Evolutionary conservation across 2,797 vertebrate genomes (phyloP).

Genomic region (Leptodactylus fallax): DNA sequence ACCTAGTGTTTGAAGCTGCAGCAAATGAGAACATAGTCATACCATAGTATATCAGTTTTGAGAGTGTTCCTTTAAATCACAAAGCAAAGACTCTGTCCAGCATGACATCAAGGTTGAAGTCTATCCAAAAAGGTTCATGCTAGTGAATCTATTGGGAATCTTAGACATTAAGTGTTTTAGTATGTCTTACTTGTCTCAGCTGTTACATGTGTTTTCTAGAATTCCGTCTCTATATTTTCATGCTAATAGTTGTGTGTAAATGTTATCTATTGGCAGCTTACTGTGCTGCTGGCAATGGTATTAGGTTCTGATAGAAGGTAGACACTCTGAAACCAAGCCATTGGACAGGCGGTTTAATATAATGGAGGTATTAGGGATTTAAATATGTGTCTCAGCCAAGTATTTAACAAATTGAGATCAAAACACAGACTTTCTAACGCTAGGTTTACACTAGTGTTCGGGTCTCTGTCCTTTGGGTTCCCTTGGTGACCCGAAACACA

Average conservation of each 20-base stretch:
- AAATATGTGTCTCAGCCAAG: constrained; percentile 27
- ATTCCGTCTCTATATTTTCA: neutral
- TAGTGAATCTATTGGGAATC: neutral
- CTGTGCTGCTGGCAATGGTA: neutral
- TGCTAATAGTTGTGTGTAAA: constrained; percentile 1
- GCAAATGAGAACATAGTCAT: no score
- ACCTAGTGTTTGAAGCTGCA: no score
- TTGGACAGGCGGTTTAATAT: neutral
- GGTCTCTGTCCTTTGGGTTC: no score
- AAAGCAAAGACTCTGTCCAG: neutral
- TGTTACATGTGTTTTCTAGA: neutral
- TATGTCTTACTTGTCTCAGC: neutral
- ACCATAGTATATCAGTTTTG: neutral
- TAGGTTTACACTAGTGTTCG: no score
- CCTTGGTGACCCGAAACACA: no score
- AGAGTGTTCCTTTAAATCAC: neutral
- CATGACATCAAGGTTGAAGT: neutral
- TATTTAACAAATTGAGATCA: constrained; percentile 23
- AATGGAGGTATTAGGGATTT: neutral
- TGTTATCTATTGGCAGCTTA: constrained; percentile 24
- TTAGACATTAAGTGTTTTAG: neutral
- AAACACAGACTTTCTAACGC: neutral
- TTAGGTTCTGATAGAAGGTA: neutral
- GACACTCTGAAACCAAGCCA: neutral
- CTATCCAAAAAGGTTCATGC: neutral